Evolutionary conservation across 2,888 invertebrate species (phyloP).

Genomic region (Ophioninae sp.): DNA sequence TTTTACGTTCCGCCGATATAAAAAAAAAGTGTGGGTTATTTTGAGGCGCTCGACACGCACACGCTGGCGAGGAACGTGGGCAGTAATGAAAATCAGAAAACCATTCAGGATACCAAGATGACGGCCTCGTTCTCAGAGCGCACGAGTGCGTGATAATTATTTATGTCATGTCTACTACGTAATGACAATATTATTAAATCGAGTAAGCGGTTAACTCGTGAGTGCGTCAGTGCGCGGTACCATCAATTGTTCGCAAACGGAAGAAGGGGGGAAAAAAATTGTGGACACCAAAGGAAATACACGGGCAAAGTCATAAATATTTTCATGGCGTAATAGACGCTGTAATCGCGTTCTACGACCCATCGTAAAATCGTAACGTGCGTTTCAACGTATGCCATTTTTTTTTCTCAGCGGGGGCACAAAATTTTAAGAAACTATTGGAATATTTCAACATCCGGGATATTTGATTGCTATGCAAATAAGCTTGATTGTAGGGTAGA

Average conservation of each 20-base stretch:
- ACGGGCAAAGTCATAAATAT: conserved; percentile 17
- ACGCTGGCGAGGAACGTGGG: conserved; percentile 30
- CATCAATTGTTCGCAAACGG: conserved; percentile 41
- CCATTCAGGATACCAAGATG: conserved; percentile 6
- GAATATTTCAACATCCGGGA: neutral
- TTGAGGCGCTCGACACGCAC: neutral
- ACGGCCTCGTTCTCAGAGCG: conserved; percentile 48
- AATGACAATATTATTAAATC: conserved; percentile 51
- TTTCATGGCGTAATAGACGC: conserved; percentile 4
- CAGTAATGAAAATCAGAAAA: conserved; percentile 54
- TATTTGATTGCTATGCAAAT: neutral
- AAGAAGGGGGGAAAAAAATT: neutral
- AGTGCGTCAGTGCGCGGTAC: conserved; percentile 14
- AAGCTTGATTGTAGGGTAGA: neutral
- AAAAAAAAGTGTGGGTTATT: too few relatives aligned
- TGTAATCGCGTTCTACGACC: neutral
- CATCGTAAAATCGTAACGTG: conserved; percentile 1
- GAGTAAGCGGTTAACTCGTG: conserved; percentile 18
- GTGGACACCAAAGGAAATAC: neutral
- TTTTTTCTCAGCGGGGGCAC: neutral
- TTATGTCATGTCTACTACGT: conserved; percentile 16
- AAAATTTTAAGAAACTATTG: neutral
- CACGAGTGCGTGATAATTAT: conserved; percentile 20
- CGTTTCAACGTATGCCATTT: neutral
- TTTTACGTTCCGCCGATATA: neutral